Conservation (phyloP, 2,888 invertebrate species). For the Diarsia dahlii region DNA sequence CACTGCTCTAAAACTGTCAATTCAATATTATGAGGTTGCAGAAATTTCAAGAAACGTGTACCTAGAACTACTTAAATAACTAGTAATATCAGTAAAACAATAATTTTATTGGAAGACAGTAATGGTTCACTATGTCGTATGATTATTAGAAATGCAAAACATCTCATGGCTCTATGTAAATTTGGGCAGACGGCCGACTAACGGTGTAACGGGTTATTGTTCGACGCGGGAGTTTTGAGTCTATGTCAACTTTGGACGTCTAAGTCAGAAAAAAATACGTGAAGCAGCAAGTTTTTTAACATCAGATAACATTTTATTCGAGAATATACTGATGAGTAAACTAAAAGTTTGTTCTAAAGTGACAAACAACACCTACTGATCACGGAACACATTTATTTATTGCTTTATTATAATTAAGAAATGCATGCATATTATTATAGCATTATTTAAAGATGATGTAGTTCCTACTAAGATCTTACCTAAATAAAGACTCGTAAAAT, state of each 20-base stretch:
- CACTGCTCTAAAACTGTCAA: not conserved
- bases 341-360: not conserved
- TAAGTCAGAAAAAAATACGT: slow-evolving; percentile 14
- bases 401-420: not conserved
- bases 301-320: not conserved
- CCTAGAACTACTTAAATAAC: not conserved
- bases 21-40: not conserved
- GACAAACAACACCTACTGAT: slow-evolving; percentile 6
- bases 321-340: not conserved
- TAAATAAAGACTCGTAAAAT: slow-evolving; percentile 42
- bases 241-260: slow-evolving; percentile 39
- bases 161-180: slow-evolving; percentile 60
- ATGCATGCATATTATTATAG: not conserved
- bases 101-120: slow-evolving; percentile 2
- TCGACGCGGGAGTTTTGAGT: slow-evolving; percentile 52
- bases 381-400: not conserved
- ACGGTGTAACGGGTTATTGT: slow-evolving; percentile 68
- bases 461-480: slow-evolving; percentile 52
- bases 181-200: slow-evolving; percentile 67
- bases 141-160: slow-evolving; percentile 52
- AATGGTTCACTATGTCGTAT: slow-evolving; percentile 8
- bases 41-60: slow-evolving; percentile 1
- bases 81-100: slow-evolving; percentile 1
- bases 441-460: not conserved
- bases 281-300: slow-evolving; percentile 10